These are phyloP conservation scores for Phoebastria nigripes DNA, from an alignment of 2,797 vertebrate genomes.

Conservation along the genomic window DNA sequence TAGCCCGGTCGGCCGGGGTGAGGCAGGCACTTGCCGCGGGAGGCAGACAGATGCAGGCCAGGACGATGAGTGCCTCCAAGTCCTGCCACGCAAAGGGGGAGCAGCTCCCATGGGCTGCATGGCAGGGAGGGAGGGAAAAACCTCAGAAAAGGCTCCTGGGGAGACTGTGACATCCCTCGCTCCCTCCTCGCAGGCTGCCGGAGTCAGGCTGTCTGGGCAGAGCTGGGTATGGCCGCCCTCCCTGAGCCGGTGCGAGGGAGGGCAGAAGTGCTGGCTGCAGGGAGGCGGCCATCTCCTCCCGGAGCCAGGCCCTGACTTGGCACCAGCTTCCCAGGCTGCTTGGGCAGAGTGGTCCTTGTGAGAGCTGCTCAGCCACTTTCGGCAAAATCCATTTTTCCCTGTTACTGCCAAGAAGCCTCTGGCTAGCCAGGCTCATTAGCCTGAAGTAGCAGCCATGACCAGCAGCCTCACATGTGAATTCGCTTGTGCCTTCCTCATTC, in stretches of 20 bases:
- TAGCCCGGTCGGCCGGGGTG: rapidly evolving
- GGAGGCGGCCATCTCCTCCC: background rate
- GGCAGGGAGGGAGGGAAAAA: background rate
- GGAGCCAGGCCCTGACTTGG: background rate
- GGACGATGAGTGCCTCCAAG: background rate
- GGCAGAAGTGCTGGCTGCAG: background rate
- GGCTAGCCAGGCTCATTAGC: background rate
- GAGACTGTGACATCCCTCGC: background rate
- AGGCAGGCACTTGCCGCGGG: rapidly evolving
- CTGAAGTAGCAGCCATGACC: background rate
- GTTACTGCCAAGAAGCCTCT: background rate
- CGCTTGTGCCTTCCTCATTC: background rate
- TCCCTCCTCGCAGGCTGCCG: background rate
- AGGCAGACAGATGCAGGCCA: background rate
- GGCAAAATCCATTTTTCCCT: background rate
- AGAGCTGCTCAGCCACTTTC: background rate
- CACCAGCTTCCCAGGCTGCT: background rate
- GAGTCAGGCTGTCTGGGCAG: background rate
- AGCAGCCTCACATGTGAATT: background rate
- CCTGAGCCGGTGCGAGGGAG: rapidly evolving
- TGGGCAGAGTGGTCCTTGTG: background rate
- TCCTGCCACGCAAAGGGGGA: rapidly evolving
- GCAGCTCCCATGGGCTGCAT: rapidly evolving
- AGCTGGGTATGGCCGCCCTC: rapidly evolving
- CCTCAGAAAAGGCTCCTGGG: background rate